Percentiles rank a stretch among this genome's conserved stretches.
Evolutionary conservation across 2,797 vertebrate species (phyloP).

Genomic region (Arremon aurantiirostris): DNA sequence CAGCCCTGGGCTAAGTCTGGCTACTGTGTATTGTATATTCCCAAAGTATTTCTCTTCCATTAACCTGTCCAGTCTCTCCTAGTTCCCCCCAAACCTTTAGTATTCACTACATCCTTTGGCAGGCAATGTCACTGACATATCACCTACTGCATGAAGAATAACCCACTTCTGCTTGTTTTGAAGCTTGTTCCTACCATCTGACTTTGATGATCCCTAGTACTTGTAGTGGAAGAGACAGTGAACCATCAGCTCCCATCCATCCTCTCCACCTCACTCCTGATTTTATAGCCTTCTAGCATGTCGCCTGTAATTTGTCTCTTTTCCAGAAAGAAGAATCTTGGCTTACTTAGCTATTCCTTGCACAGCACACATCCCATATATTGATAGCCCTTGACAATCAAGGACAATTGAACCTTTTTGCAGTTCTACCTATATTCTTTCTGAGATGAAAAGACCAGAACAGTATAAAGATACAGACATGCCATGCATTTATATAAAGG

Average conservation of each 20-base stretch:
- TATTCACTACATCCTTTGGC: not conserved
- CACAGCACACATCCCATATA: conserved; percentile 22
- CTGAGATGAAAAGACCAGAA: conserved; percentile 57
- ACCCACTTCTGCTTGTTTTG: not conserved
- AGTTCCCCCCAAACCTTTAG: not conserved
- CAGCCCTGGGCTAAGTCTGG: not conserved
- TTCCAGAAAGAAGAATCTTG: conserved; percentile 8
- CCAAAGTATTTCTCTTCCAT: not conserved
- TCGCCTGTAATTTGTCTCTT: conserved; percentile 23
- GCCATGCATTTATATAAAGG: conserved; percentile 54
- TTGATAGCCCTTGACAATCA: conserved; percentile 64
- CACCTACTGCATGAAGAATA: not conserved
- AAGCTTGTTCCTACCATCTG: not conserved
- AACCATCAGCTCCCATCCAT: conserved; percentile 20
- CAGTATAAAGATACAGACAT: conserved; percentile 7
- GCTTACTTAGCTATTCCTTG: conserved; percentile 51
- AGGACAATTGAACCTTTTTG: conserved; percentile 63
- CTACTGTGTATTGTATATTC: not conserved
- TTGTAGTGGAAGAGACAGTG: conserved; percentile 15
- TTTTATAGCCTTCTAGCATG: conserved; percentile 25
- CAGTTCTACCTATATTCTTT: conserved; percentile 38
- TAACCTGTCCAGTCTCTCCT: not conserved
- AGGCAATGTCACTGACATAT: not conserved
- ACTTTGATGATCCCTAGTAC: not conserved
- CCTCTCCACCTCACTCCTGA: conserved; percentile 16